phyloP scores from a whole-genome alignment of 2,888 invertebrate species.

The Pristionchus exspectatus region DNA sequence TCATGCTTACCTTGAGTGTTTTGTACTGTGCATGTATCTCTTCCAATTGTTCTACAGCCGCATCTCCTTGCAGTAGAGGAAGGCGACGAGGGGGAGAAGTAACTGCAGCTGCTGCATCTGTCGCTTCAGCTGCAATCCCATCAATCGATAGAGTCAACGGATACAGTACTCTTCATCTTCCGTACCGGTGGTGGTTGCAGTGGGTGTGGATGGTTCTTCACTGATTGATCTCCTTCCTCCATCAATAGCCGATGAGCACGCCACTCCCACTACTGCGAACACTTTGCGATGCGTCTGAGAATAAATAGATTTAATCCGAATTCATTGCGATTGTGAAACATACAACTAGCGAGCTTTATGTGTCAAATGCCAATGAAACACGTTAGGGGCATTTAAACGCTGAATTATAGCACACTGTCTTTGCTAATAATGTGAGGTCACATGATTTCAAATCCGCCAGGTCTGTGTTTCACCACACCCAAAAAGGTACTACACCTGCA shows the following conservation, averaged over 20 bases:
- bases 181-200: neutral
- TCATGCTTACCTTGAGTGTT: slow-evolving; percentile 52
- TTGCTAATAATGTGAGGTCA: neutral
- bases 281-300: slow-evolving; percentile 71
- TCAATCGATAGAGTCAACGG: neutral
- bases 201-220: neutral
- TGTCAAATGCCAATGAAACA: neutral
- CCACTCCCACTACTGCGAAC: slow-evolving; percentile 74
- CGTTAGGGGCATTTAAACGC: neutral
- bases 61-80: slow-evolving; percentile 27
- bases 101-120: neutral
- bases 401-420: neutral
- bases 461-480: neutral
- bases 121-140: neutral
- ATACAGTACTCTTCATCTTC: neutral
- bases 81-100: slow-evolving; percentile 19
- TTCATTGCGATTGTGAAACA: neutral
- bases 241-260: slow-evolving; percentile 58
- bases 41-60: slow-evolving; percentile 48
- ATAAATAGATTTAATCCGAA: neutral
- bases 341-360: too few relatives aligned
- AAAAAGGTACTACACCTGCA: slow-evolving; percentile 65
- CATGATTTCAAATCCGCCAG: neutral
- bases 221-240: slow-evolving; percentile 31
- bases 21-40: slow-evolving; percentile 58